Evolutionary conservation across 2,888 invertebrate genomes (phyloP), one percentile per base, ranked within the genome.

Genomic region (Entomobrya proxima): DNA sequence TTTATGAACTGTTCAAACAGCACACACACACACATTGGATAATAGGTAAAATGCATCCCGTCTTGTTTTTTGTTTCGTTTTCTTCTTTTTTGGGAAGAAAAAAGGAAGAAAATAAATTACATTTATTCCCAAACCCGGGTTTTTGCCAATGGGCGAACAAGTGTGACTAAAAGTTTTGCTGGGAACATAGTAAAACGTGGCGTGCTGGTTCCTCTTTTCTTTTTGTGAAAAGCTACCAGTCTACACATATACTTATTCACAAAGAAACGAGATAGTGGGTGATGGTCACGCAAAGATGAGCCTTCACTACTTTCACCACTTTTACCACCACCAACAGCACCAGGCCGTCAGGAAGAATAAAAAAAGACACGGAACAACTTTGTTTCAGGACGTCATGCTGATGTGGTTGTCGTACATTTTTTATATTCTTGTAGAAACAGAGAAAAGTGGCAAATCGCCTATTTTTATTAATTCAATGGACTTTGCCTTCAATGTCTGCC

Each of bases 131-230:
- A 24, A 27, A 21, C 5, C 32, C 7, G n/a, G n/a, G n/a, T n/a
- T n/a, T n/a, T n/a, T n/a, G n/a, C n/a, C n/a, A n/a, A n/a, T n/a
- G n/a, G n/a, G n/a, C n/a, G n/a, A n/a, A 52, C 44, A 21, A 67
- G 32, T 55, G 35, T 67, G 76, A 78, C 47, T 69, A 50, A 58
- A 44, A 35, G 11, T n/a, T n/a, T n/a, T n/a, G n/a, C n/a, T 24
- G 78, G 27, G 72, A 74, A 86, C n/a, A n/a, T n/a, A n/a, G n/a
- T n/a, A n/a, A n/a, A n/a, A n/a, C 86, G 86, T 86, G 86, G 77
- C 35, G 77, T 81, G 86, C 72, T 77, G 30, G 37, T 21, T 67
- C 64, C 9, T 21, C 64, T 5, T 24, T 11, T 24, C 21, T 67
- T 64, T 35, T n/a, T n/a, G 5, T n/a, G n/a, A n/a, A n/a, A n/a